A percentile compares a stretch with the other conserved stretches of the same genome.
These are phyloP conservation scores for Menidia beryllina DNA, from an alignment of 2,113 vertebrate species.

Conservation along the genomic window DNA sequence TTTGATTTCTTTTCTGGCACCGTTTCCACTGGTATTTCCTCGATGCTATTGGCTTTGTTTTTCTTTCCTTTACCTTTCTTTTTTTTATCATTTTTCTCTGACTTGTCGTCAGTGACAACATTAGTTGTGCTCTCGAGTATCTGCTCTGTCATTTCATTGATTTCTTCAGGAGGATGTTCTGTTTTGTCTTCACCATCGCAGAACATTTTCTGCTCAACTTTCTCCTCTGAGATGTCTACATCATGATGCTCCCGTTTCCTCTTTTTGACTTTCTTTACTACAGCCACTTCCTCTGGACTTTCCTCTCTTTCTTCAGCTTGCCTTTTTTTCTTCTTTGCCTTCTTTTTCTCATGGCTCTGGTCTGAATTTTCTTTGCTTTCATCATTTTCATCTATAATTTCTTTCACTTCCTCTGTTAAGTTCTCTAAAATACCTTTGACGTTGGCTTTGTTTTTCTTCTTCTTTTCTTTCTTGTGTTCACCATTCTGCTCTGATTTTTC, in stretches of 20 bases:
- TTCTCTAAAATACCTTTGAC: background rate
- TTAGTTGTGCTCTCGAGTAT: no score
- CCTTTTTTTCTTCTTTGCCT: constrained; percentile 31
- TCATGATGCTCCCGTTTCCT: constrained; percentile 3
- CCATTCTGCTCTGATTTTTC: constrained; percentile 1
- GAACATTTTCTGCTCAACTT: no score
- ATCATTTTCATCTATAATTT: background rate
- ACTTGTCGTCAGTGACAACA: no score
- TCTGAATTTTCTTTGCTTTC: background rate
- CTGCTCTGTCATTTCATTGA: no score
- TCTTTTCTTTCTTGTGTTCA: constrained; percentile 21
- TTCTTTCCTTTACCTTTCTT: constrained; percentile 41
- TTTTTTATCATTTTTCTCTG: background rate
- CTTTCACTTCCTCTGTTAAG: background rate
- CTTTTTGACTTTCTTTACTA: constrained; percentile 22
- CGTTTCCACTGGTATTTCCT: constrained; percentile 6
- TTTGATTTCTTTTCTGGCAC: constrained; percentile 14
- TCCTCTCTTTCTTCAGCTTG: background rate
- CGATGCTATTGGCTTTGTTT: background rate
- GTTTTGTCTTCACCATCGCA: no score
- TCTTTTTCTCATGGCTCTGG: constrained; percentile 11
- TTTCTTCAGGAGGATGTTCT: no score
- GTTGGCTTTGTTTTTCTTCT: constrained; percentile 6
- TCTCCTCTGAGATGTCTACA: background rate
- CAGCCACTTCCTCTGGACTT: background rate